Evolutionary conservation across 2,888 invertebrate genomes (phyloP).

Genomic region (Drosophila barbarae): DNA sequence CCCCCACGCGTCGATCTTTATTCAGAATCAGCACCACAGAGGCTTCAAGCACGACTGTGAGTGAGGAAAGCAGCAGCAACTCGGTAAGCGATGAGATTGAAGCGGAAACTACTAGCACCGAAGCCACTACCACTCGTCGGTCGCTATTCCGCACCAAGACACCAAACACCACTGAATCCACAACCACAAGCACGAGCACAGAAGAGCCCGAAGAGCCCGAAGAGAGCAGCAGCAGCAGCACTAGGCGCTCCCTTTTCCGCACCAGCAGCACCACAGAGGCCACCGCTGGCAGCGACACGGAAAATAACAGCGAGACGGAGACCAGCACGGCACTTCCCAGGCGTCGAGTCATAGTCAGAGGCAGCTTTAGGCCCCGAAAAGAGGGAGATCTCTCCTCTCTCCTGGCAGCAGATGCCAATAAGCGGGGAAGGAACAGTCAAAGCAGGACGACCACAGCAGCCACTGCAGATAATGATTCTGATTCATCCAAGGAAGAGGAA

Average conservation of each 20-base stretch:
- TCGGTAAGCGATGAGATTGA: slow-evolving; percentile 5
- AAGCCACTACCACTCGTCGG: slow-evolving; percentile 18
- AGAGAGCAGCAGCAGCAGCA: slow-evolving; percentile 21
- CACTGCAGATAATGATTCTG: not conserved
- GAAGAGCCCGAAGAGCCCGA: slow-evolving; percentile 5
- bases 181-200: not conserved
- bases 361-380: slow-evolving; percentile 63
- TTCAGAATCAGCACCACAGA: slow-evolving; percentile 14
- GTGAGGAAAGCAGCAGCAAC: slow-evolving; percentile 4
- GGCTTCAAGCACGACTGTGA: not conserved
- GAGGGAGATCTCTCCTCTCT: slow-evolving; percentile 68
- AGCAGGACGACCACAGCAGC: slow-evolving; percentile 12
- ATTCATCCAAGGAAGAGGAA: slow-evolving; percentile 1
- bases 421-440: slow-evolving; percentile 27
- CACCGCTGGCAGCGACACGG: slow-evolving; percentile 1
- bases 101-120: not conserved
- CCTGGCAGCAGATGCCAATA: slow-evolving; percentile 61
- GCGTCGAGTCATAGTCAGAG: slow-evolving; percentile 54
- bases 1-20: slow-evolving; percentile 16
- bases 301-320: slow-evolving; percentile 13
- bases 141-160: slow-evolving; percentile 18
- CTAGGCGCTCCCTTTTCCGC: slow-evolving; percentile 25
- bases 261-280: slow-evolving; percentile 23
- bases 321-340: slow-evolving; percentile 32
- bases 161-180: slow-evolving; percentile 11